A percentile compares a stretch with the other conserved stretches of the same genome.
phyloP scores from a whole-genome alignment of 2,888 invertebrate genomes.

The Lysandra coridon region DNA sequence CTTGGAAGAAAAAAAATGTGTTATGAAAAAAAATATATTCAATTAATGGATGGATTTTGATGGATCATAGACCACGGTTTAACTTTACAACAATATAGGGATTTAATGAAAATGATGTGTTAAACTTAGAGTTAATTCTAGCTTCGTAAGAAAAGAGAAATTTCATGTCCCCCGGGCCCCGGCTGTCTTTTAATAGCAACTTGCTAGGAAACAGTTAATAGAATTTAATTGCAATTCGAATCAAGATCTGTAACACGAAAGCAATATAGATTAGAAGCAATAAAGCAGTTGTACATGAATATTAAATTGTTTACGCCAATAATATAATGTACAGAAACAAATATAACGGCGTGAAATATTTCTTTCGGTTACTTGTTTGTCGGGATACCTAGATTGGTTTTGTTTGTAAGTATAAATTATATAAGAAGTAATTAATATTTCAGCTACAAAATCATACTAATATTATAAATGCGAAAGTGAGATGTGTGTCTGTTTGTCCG shows the following conservation, averaged over 20 bases:
- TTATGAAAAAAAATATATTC: too few relatives aligned
- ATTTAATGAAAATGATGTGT: neutral
- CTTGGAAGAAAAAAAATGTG: too few relatives aligned
- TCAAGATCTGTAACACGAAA: conserved; percentile 41
- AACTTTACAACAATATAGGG: too few relatives aligned
- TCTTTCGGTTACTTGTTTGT: neutral
- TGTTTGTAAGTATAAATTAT: neutral
- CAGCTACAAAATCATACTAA: too few relatives aligned
- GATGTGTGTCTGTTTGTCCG: too few relatives aligned
- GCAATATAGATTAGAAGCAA: conserved; percentile 38
- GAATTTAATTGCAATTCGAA: conserved; percentile 69
- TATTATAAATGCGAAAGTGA: too few relatives aligned
- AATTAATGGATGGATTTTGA: neutral
- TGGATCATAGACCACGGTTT: neutral
- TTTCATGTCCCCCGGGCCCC: conserved; percentile 60
- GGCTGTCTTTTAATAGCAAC: conserved; percentile 68
- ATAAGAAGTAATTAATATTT: too few relatives aligned
- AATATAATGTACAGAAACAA: neutral
- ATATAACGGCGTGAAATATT: neutral
- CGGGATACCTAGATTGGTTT: too few relatives aligned
- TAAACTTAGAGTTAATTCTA: conserved; percentile 45
- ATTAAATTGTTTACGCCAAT: conserved; percentile 43
- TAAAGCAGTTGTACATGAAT: conserved; percentile 40
- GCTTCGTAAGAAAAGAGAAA: conserved; percentile 68
- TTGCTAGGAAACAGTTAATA: conserved; percentile 68